phyloP scores from a whole-genome alignment of 1,140 invertebrate species.

The Trachymyrmex septentrionalis region DNA sequence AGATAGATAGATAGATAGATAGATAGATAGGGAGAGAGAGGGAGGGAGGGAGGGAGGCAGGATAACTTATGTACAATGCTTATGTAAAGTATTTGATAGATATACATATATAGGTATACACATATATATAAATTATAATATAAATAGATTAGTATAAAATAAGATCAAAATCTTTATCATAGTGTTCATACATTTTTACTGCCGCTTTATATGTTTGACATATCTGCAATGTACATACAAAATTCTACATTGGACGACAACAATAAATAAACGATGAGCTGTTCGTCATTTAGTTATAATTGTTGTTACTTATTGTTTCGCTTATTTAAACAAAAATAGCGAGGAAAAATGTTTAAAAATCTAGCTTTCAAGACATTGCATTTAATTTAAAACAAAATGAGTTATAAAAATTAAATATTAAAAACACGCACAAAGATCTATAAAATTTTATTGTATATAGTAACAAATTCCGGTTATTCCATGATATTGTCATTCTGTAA shows the following conservation, averaged over 20 bases:
- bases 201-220: background rate
- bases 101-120: too few species aligned
- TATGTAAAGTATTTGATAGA: background rate
- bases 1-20: too few species aligned
- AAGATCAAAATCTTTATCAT: background rate
- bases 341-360: background rate
- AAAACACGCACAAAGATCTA: too few species aligned
- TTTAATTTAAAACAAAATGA: background rate
- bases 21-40: too few species aligned
- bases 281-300: background rate
- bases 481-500: too few species aligned
- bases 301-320: background rate
- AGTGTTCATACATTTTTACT: background rate
- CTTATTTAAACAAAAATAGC: background rate
- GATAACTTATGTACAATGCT: background rate
- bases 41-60: too few species aligned
- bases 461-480: too few species aligned
- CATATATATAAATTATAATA: background rate
- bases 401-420: too few species aligned
- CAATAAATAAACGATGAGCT: background rate
- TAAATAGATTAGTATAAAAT: background rate
- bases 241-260: background rate
- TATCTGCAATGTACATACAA: background rate
- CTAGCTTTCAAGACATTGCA: background rate
- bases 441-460: too few species aligned